These are phyloP conservation scores for Trissolcus basalis DNA, from an alignment of 1,140 invertebrate genomes.

Conservation along the genomic window DNA sequence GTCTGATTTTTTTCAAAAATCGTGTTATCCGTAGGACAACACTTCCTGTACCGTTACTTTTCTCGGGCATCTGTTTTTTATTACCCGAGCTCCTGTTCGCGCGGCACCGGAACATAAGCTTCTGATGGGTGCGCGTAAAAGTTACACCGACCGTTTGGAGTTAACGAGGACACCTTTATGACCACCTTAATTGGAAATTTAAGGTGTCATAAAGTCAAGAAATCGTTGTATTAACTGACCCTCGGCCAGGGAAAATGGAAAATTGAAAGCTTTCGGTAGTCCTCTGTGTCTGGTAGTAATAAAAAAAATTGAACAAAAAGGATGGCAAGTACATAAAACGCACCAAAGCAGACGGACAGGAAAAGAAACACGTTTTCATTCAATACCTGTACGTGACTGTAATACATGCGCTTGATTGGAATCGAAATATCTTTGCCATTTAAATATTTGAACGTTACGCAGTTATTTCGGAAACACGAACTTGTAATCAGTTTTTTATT, in stretches of 20 bases:
- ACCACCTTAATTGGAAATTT: constrained; percentile 68
- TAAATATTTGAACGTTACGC: constrained; percentile 50
- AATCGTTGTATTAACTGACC: constrained; percentile 54
- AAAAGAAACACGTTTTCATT: constrained; percentile 39
- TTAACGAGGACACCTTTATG: constrained; percentile 64
- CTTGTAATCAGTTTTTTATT: constrained; percentile 28
- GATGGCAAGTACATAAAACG: constrained; percentile 31
- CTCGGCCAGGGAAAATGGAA: constrained; percentile 53
- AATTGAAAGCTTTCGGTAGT: constrained; percentile 55
- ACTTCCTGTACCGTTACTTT: too few species aligned
- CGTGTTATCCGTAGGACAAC: too few species aligned
- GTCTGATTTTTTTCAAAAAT: too few species aligned
- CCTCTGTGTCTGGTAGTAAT: constrained; percentile 43
- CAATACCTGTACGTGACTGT: constrained; percentile 42
- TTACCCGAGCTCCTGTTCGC: constrained; percentile 20
- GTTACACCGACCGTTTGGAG: constrained; percentile 61
- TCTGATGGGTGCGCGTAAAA: constrained; percentile 40
- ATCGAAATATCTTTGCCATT: constrained; percentile 46
- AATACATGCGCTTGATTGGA: constrained; percentile 39
- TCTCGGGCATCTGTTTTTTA: constrained; percentile 25
- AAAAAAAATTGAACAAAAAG: constrained; percentile 22
- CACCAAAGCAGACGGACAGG: constrained; percentile 10
- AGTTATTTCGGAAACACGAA: constrained; percentile 39
- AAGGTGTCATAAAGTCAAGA: constrained; percentile 62
- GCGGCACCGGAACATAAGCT: constrained; percentile 36